Conservation (phyloP, 2,888 invertebrate species). For the Drosophila kokeensis region DNA sequence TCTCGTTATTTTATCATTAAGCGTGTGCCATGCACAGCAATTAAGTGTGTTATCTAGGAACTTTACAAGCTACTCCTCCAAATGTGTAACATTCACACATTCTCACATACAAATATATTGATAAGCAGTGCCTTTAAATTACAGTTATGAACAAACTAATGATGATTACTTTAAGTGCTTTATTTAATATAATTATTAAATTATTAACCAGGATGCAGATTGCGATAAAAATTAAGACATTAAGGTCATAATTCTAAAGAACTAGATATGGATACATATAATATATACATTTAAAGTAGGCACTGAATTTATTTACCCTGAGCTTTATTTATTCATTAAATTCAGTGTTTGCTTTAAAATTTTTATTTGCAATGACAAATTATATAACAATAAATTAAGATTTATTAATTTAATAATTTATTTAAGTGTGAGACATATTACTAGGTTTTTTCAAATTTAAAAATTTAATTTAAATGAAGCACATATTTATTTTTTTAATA, state of each 20-base stretch:
- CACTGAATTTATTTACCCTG: not conserved
- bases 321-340: not conserved
- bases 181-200: not conserved
- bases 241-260: not conserved
- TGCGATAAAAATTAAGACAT: not conserved
- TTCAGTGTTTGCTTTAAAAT: not conserved
- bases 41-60: constrained; percentile 37
- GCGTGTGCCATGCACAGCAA: constrained; percentile 46
- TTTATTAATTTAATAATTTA: not conserved
- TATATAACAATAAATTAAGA: not conserved
- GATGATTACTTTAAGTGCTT: not conserved
- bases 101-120: not conserved
- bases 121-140: constrained; percentile 9
- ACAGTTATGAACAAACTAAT: not conserved
- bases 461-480: too few relatives aligned
- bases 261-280: not conserved
- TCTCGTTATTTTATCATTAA: constrained; percentile 60
- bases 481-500: not conserved
- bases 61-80: constrained; percentile 9
- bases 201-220: not conserved
- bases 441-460: too few relatives aligned
- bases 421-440: not conserved
- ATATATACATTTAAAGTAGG: not conserved
- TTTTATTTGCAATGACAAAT: not conserved
- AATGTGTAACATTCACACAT: constrained; percentile 9